phyloP scores from a whole-genome alignment of 2,888 invertebrate genomes.

The Lepeophtheirus nordmannii region DNA sequence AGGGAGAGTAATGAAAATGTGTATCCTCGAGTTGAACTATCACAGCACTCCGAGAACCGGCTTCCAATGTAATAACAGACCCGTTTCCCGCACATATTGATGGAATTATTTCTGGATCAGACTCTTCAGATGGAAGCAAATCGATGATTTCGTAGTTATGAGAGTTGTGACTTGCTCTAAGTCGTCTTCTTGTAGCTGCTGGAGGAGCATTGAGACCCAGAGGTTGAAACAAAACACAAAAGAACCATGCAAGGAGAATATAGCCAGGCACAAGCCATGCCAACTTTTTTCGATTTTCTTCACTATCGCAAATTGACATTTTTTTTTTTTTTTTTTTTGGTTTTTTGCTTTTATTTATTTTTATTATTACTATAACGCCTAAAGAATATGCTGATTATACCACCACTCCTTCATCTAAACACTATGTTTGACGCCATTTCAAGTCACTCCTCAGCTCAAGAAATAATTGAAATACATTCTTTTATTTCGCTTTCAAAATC shows the following conservation, averaged over 20 bases:
- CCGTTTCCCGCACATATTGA: slow-evolving; percentile 6
- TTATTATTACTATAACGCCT: not conserved
- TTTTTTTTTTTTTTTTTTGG: not conserved
- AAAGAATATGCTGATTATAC: not conserved
- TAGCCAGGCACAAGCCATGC: slow-evolving; percentile 25
- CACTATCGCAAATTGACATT: slow-evolving; percentile 24
- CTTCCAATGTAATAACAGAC: slow-evolving; percentile 12
- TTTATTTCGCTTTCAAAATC: too few species aligned
- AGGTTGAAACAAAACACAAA: slow-evolving; percentile 23
- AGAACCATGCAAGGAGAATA: slow-evolving; percentile 25
- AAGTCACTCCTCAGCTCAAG: too few species aligned
- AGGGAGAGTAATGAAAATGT: not conserved
- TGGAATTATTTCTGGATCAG: not conserved
- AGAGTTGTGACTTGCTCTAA: not conserved
- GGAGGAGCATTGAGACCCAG: slow-evolving; percentile 1
- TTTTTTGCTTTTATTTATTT: too few species aligned
- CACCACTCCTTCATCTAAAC: too few species aligned
- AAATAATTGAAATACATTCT: too few species aligned
- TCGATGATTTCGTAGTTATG: not conserved
- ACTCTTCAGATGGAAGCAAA: not conserved
- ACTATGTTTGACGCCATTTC: too few species aligned
- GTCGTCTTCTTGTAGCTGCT: not conserved
- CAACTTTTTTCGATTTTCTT: slow-evolving; percentile 24
- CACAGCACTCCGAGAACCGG: slow-evolving; percentile 14
- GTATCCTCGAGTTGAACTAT: slow-evolving; percentile 10